phyloP scores from a whole-genome alignment of 2,113 vertebrate genomes.

The Mustelus asterias region DNA sequence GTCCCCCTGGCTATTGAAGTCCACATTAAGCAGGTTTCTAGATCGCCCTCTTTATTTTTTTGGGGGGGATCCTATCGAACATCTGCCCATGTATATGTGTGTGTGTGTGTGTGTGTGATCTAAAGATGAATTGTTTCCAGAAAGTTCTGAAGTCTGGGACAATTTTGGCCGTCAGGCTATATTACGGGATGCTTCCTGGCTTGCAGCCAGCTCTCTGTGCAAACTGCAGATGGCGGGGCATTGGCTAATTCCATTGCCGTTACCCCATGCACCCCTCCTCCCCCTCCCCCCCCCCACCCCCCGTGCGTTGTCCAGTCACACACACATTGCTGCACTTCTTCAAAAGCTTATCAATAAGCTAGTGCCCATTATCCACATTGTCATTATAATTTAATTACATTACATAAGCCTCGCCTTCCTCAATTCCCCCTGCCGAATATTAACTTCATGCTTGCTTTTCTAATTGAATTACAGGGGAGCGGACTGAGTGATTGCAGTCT shows the following conservation, averaged over 20 bases:
- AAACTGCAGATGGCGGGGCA: conserved; percentile 53
- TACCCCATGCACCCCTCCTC: conserved; percentile 45
- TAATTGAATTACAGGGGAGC: conserved; percentile 65
- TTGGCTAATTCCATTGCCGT: conserved; percentile 45
- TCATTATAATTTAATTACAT: conserved; percentile 69
- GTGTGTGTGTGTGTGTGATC: too few relatives aligned
- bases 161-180: not conserved
- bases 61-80: not conserved
- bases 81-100: not conserved
- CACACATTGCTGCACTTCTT: conserved; percentile 52
- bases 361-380: conserved; percentile 53
- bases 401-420: conserved; percentile 42
- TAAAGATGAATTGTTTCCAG: not conserved
- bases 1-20: not conserved
- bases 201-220: conserved; percentile 49
- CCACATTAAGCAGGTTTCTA: not conserved
- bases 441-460: conserved; percentile 70
- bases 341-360: conserved; percentile 55
- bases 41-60: not conserved
- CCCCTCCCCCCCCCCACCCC: not conserved
- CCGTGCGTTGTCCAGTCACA: conserved; percentile 46
- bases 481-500: conserved; percentile 49
- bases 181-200: conserved; percentile 51
- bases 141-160: not conserved
- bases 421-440: conserved; percentile 54